Evolutionary conservation across 2,113 vertebrate species (phyloP), one percentile per base, ranked within the genome.

Genomic region (Austrofundulus limnaeus): DNA sequence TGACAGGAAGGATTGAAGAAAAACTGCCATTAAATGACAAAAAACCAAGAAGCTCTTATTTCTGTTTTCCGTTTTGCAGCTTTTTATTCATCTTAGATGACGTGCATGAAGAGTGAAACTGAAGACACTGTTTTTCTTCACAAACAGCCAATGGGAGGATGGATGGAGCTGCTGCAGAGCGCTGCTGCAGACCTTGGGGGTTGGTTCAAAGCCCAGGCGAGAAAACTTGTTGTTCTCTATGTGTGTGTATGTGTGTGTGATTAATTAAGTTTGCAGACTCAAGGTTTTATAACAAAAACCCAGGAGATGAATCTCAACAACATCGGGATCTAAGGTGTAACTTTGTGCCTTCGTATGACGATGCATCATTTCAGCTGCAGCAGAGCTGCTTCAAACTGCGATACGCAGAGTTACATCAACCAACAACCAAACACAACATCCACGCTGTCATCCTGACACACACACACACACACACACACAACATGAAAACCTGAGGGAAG

Each of bases 251-350:
- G 43, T 60, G 68, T 53, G 17, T 17, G 51, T 72, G 61, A 63
- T 79, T 82, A 85, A 85, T 85, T 75, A 75, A 75, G 56, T 52
- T 51, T 51, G 46, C 48, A 57, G 52, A 16, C 49, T 70, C 47
- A 52, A 70, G 61, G 66, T 31, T 62, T 66, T 60, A 20, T 38
- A 47, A 47, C 42, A 72, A 56, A 76, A 34, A 21, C 66, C 65
- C 14, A 45, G 46, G 31, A 62, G 68, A 58, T 24, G 43, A 61
- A 57, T 17, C 10, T 16, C 42, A 15, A 15, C 49, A 65, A 48
- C 55, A 38, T 19, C 16, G 34, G 43, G 25, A 28, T 45, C 23
- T 13, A n/a, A 54, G 45, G 52, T 65, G 55, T 53, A 31, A 50
- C 9, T 28, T 49, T 19, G 20, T 54, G 11, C 24, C 43, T 53